Evolutionary conservation across 2,888 invertebrate genomes (phyloP).

Genomic region (Dicranocentrus wangi): DNA sequence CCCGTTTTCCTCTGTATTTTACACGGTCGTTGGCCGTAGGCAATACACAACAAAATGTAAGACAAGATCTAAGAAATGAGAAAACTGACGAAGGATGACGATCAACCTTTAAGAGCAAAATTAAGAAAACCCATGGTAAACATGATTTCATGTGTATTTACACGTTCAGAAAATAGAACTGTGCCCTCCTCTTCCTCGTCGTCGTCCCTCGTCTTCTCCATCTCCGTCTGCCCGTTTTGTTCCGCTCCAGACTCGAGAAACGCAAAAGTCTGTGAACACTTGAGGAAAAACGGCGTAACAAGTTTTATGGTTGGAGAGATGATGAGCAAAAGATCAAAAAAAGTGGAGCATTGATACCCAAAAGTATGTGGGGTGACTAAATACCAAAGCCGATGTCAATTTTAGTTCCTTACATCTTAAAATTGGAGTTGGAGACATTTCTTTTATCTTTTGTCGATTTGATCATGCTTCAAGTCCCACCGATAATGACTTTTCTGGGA

Average conservation of each 20-base stretch:
- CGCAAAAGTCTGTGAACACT: background rate
- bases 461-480: slow-evolving; percentile 63
- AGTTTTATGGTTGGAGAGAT: background rate
- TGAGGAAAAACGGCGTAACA: no score
- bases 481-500: slow-evolving; percentile 67
- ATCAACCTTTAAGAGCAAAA: slow-evolving; percentile 50
- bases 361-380: slow-evolving; percentile 26
- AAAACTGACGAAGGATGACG: slow-evolving; percentile 61
- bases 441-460: slow-evolving; percentile 63
- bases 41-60: slow-evolving; percentile 49
- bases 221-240: no score
- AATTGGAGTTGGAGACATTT: slow-evolving; percentile 49
- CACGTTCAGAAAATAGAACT: slow-evolving; percentile 4
- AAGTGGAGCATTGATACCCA: slow-evolving; percentile 37
- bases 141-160: slow-evolving; percentile 34
- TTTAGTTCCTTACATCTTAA: slow-evolving; percentile 31
- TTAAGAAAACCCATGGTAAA: slow-evolving; percentile 38
- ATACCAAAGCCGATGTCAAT: slow-evolving; percentile 33
- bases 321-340: slow-evolving; percentile 58
- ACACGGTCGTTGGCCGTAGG: slow-evolving; percentile 40
- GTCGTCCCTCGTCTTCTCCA: no score
- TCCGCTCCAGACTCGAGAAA: slow-evolving; percentile 1
- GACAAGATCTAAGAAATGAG: slow-evolving; percentile 59
- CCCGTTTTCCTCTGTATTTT: background rate
- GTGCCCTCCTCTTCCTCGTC: background rate